Evolutionary conservation across 1,140 invertebrate genomes (phyloP).

Genomic region (Habropoda laboriosa): DNA sequence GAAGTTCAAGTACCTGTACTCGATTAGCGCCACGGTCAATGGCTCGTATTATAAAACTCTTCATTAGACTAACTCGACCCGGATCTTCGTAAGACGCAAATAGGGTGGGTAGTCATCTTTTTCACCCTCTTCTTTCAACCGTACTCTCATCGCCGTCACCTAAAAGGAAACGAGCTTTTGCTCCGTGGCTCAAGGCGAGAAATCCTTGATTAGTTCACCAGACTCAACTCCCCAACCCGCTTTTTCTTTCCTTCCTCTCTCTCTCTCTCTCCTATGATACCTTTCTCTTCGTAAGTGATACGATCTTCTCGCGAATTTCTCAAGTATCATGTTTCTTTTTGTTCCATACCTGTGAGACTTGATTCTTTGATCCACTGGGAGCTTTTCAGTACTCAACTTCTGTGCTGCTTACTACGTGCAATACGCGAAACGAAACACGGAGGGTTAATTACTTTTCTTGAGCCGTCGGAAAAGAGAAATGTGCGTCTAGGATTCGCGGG

Average conservation of each 20-base stretch:
- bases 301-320: conserved; percentile 68
- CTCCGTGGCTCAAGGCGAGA: conserved; percentile 65
- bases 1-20: not conserved
- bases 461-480: conserved; percentile 6
- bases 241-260: conserved; percentile 25
- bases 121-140: conserved; percentile 68
- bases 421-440: conserved; percentile 22
- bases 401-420: conserved; percentile 28
- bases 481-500: not conserved
- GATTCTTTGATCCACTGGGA: conserved; percentile 66
- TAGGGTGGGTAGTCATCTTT: conserved; percentile 49
- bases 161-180: conserved; percentile 66
- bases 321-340: conserved; percentile 69
- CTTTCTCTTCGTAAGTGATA: conserved; percentile 64
- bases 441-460: conserved; percentile 60
- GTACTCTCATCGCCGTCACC: conserved; percentile 61
- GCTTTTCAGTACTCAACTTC: conserved; percentile 52
- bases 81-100: conserved; percentile 63
- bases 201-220: conserved; percentile 69
- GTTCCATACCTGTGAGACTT: conserved; percentile 59
- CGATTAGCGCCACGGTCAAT: conserved; percentile 47
- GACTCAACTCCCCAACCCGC: not conserved
- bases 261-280: not conserved
- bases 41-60: conserved; percentile 67
- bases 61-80: conserved; percentile 69